Evolutionary conservation across 1,140 invertebrate genomes (phyloP).

Genomic region (Drosophila takahashii): DNA sequence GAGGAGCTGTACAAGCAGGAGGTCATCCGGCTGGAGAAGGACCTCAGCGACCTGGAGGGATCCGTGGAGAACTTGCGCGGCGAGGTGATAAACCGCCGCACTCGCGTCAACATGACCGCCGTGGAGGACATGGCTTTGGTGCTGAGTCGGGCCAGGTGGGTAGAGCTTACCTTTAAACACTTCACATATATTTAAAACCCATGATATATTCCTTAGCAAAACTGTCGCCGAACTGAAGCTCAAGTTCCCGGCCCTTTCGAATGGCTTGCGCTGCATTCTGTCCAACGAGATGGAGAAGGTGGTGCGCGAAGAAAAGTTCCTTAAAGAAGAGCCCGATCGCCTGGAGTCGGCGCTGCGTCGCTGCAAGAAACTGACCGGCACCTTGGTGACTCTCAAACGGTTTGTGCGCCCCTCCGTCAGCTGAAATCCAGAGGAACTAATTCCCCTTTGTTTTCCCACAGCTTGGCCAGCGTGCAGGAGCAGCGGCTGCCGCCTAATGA

Average conservation of each 20-base stretch:
- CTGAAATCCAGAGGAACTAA: neutral
- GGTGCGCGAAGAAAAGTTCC: slow-evolving; percentile 96
- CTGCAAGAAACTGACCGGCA: slow-evolving; percentile 98
- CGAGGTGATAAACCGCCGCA: slow-evolving; percentile 97
- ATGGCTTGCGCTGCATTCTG: slow-evolving; percentile 94
- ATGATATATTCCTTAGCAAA: slow-evolving; percentile 88
- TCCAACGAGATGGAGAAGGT: slow-evolving; percentile 97
- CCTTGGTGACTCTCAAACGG: slow-evolving; percentile 98
- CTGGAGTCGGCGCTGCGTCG: slow-evolving; percentile 95
- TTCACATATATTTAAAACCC: too few species aligned
- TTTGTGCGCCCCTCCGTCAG: slow-evolving; percentile 84
- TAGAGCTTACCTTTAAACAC: too few species aligned
- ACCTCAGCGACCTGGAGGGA: slow-evolving; percentile 96
- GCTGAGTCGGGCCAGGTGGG: slow-evolving; percentile 93
- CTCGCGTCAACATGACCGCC: slow-evolving; percentile 97
- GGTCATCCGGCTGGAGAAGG: slow-evolving; percentile 95
- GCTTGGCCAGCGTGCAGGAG: slow-evolving; percentile 97
- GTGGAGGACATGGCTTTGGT: slow-evolving; percentile 98
- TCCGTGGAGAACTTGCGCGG: slow-evolving; percentile 97
- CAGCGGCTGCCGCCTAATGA: slow-evolving; percentile 91
- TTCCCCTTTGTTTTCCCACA: slow-evolving; percentile 76
- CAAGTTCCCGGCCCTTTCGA: slow-evolving; percentile 94
- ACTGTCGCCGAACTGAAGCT: slow-evolving; percentile 97
- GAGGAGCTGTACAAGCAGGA: slow-evolving; percentile 96
- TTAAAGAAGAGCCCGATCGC: slow-evolving; percentile 97